These are phyloP conservation scores for Clusia tigrina DNA, from an alignment of 2,888 invertebrate species.

Conservation along the genomic window DNA sequence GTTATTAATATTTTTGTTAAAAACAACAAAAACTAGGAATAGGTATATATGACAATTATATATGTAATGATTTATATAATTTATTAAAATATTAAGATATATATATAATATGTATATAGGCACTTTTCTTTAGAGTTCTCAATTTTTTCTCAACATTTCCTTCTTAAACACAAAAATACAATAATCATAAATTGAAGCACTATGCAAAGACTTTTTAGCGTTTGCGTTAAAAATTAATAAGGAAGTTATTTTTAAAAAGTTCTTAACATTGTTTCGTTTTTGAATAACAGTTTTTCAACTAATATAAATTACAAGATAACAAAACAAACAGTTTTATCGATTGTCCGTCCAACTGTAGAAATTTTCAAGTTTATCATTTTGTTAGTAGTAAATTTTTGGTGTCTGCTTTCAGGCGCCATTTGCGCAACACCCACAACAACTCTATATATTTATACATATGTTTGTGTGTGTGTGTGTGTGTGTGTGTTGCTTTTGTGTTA, in stretches of 20 bases:
- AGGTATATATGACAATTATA: neutral
- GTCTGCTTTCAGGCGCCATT: neutral
- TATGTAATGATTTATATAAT: constrained; percentile 5
- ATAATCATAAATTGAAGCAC: neutral
- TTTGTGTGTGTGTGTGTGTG: too few species aligned
- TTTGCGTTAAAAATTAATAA: neutral
- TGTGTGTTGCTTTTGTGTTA: constrained; percentile 26
- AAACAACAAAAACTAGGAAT: too few species aligned
- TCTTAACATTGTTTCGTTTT: too few species aligned
- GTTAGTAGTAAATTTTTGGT: neutral
- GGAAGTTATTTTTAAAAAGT: too few species aligned
- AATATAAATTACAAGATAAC: neutral
- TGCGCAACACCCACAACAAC: too few species aligned
- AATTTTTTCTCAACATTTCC: constrained; percentile 13
- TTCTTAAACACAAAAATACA: neutral
- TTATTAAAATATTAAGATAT: neutral
- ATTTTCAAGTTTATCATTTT: too few species aligned
- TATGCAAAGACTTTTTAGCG: too few species aligned
- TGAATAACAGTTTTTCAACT: constrained; percentile 26
- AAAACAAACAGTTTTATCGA: neutral
- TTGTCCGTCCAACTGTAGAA: neutral
- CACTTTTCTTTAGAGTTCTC: constrained; percentile 36
- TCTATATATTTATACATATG: too few species aligned
- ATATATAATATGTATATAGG: constrained; percentile 24
- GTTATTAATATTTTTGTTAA: too few species aligned